Conservation (phyloP, 1,140 invertebrate genomes). For the Paramacrobiotus metropolitanus region DNA sequence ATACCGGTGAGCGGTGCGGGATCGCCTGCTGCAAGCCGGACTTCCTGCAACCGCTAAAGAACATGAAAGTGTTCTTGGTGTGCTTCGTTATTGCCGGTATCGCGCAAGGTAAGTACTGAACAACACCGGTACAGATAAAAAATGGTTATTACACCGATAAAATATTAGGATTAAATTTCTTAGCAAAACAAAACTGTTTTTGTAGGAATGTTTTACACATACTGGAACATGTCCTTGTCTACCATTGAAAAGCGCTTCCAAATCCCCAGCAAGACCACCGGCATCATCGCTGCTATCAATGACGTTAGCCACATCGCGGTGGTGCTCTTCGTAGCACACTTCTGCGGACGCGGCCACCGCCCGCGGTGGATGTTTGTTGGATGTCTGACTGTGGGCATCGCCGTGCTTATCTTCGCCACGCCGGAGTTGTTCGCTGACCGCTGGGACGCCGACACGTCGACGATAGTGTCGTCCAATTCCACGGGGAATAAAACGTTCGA, state of each 20-base stretch:
- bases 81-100: not conserved
- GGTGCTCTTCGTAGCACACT: not conserved
- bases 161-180: no score
- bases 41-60: not conserved
- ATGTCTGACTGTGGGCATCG: not conserved
- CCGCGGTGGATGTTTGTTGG: not conserved
- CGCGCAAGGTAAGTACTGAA: not conserved
- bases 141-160: no score
- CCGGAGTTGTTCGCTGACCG: not conserved
- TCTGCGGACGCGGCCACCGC: not conserved
- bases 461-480: not conserved
- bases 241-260: constrained; percentile 2
- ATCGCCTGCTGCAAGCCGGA: not conserved
- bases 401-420: not conserved
- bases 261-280: not conserved
- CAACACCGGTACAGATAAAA: no score
- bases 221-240: constrained; percentile 1
- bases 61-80: not conserved
- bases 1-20: not conserved
- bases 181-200: no score
- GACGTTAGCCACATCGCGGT: not conserved
- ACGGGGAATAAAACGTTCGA: not conserved
- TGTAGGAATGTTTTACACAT: constrained; percentile 2
- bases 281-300: constrained; percentile 2
- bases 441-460: not conserved